Conservation (phyloP, 2,888 invertebrate genomes). For the Perizoma affinitatum region DNA sequence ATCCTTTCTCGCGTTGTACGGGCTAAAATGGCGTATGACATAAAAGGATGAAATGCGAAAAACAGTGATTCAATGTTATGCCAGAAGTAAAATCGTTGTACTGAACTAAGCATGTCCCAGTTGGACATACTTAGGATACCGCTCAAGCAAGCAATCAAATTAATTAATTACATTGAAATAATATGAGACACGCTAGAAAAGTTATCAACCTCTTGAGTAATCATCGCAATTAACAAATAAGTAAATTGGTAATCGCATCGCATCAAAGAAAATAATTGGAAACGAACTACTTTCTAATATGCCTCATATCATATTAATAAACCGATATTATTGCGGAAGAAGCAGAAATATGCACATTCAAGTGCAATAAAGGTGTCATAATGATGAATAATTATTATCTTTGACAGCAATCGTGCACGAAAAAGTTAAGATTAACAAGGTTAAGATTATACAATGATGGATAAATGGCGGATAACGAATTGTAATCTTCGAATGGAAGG, state of each 20-base stretch:
- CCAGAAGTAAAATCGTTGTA: too few relatives aligned
- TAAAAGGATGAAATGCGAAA: too few relatives aligned
- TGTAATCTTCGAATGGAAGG: slow-evolving; percentile 7
- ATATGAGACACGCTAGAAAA: slow-evolving; percentile 8
- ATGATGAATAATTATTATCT: slow-evolving; percentile 38
- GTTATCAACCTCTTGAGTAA: slow-evolving; percentile 8
- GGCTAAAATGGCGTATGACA: too few relatives aligned
- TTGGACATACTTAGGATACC: neutral
- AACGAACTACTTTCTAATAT: slow-evolving; percentile 51
- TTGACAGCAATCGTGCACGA: slow-evolving; percentile 13
- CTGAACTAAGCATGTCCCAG: too few relatives aligned
- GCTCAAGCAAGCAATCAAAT: neutral
- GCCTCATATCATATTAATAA: slow-evolving; percentile 41
- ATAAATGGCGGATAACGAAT: slow-evolving; percentile 6
- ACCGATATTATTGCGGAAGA: slow-evolving; percentile 45
- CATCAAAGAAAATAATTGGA: slow-evolving; percentile 41
- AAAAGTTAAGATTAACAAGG: slow-evolving; percentile 9
- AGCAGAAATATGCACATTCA: slow-evolving; percentile 41
- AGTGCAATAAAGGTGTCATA: slow-evolving; percentile 46
- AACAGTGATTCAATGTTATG: too few relatives aligned
- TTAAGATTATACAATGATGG: slow-evolving; percentile 1
- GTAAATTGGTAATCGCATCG: slow-evolving; percentile 18
- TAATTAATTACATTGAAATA: neutral
- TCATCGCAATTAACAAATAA: slow-evolving; percentile 2
- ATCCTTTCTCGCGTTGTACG: too few relatives aligned